Conservation (phyloP, 1,140 invertebrate species). For the Aphidius gifuensis region DNA sequence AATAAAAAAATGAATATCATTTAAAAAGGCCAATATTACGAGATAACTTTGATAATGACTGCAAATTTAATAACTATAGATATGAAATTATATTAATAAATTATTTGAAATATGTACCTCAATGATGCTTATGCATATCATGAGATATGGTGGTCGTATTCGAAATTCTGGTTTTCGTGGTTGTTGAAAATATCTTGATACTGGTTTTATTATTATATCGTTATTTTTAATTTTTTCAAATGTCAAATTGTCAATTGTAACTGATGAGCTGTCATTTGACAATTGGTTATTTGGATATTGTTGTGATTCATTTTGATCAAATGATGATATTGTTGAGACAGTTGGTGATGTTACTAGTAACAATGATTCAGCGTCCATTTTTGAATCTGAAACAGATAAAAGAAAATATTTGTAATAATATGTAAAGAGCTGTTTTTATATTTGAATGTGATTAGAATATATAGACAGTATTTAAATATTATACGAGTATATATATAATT, state of each 20-base stretch:
- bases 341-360: slow-evolving; percentile 48
- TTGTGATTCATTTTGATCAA: slow-evolving; percentile 41
- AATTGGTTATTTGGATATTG: slow-evolving; percentile 38
- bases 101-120: slow-evolving; percentile 34
- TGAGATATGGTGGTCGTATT: slow-evolving; percentile 52
- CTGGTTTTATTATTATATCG: slow-evolving; percentile 38
- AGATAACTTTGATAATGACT: too few relatives aligned
- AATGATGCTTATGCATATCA: slow-evolving; percentile 52
- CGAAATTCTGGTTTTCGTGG: slow-evolving; percentile 46
- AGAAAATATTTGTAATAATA: too few relatives aligned
- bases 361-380: slow-evolving; percentile 49
- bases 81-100: too few relatives aligned
- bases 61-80: too few relatives aligned
- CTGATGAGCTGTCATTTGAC: slow-evolving; percentile 35
- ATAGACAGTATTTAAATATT: too few relatives aligned
- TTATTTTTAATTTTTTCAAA: slow-evolving; percentile 42
- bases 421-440: too few relatives aligned
- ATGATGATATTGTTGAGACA: slow-evolving; percentile 38
- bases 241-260: slow-evolving; percentile 34
- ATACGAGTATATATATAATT: too few relatives aligned
- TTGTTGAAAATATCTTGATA: slow-evolving; percentile 35
- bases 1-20: too few relatives aligned
- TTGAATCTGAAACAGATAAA: slow-evolving; percentile 28
- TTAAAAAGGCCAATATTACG: too few relatives aligned
- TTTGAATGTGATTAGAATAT: too few relatives aligned